phyloP scores from a whole-genome alignment of 2,797 vertebrate genomes.

The Halcyon leucocephala region DNA sequence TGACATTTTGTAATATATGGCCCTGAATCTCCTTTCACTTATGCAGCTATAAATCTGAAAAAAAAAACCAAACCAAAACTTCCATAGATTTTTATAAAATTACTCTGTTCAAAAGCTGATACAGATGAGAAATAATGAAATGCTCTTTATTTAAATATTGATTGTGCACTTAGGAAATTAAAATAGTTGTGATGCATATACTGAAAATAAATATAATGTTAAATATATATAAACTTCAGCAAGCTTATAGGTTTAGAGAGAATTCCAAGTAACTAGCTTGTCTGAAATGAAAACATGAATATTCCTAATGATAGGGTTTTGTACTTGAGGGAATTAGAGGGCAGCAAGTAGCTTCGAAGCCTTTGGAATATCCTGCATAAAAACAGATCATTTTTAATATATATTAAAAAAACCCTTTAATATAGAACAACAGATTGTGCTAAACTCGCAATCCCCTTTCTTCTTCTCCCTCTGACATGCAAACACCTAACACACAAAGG shows the following conservation, averaged over 20 bases:
- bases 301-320: conserved; percentile 16
- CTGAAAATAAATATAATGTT: conserved; percentile 27
- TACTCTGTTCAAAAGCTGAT: conserved; percentile 1
- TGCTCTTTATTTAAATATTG: conserved; percentile 38
- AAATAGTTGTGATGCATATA: not conserved
- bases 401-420: not conserved
- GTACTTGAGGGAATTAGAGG: not conserved
- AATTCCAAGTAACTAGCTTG: conserved; percentile 53
- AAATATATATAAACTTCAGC: conserved; percentile 35
- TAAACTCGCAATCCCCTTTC: conserved; percentile 40
- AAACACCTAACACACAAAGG: conserved; percentile 67
- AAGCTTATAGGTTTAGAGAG: not conserved
- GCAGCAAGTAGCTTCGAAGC: conserved; percentile 14
- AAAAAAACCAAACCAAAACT: not conserved
- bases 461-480: conserved; percentile 52
- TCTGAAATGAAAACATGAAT: conserved; percentile 40
- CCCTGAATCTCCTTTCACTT: conserved; percentile 33
- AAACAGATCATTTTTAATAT: conserved; percentile 2
- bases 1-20: conserved; percentile 22
- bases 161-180: conserved; percentile 46
- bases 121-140: conserved; percentile 12
- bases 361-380: conserved; percentile 32
- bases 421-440: conserved; percentile 49
- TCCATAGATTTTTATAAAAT: conserved; percentile 13
- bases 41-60: conserved; percentile 3